These are phyloP conservation scores for Ceyx cyanopectus DNA, from an alignment of 2,113 vertebrate genomes.

Conservation along the genomic window DNA sequence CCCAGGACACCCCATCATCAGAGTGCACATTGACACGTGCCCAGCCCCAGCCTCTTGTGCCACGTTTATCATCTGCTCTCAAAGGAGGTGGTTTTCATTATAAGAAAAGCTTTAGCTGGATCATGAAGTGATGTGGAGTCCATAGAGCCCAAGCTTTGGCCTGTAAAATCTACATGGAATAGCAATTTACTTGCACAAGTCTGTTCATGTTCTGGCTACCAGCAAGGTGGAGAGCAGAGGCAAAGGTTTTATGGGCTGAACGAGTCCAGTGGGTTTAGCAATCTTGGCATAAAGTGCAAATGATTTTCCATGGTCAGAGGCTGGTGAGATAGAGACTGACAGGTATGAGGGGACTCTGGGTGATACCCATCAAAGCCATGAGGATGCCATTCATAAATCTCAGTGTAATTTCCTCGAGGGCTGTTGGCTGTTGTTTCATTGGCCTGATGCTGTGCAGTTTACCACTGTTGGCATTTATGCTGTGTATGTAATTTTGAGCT, in stretches of 20 bases:
- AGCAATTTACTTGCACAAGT: neutral
- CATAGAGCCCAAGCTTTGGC: neutral
- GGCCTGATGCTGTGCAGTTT: constrained; percentile 66
- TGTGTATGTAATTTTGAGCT: constrained; percentile 74
- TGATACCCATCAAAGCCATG: neutral
- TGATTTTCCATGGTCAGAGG: neutral
- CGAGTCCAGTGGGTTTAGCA: neutral
- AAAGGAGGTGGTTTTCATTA: neutral
- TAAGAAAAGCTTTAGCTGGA: neutral
- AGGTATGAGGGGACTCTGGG: neutral
- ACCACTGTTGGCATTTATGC: constrained; percentile 62
- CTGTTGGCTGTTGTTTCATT: constrained; percentile 60
- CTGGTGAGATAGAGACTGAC: neutral
- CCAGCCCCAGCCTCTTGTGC: neutral
- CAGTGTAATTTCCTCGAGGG: constrained; percentile 67
- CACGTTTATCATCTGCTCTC: accelerated
- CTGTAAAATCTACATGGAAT: neutral
- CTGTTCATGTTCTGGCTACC: neutral
- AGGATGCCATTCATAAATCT: constrained; percentile 58
- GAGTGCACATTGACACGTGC: accelerated
- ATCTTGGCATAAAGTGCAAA: neutral
- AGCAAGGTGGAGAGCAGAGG: neutral
- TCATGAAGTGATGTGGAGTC: neutral
- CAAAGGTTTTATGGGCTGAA: neutral
- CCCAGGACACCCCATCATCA: too few relatives aligned